Evolutionary conservation across 2,888 invertebrate genomes (phyloP), one percentile per base, ranked within the genome.

Genomic region (Coelopa pilipes): DNA sequence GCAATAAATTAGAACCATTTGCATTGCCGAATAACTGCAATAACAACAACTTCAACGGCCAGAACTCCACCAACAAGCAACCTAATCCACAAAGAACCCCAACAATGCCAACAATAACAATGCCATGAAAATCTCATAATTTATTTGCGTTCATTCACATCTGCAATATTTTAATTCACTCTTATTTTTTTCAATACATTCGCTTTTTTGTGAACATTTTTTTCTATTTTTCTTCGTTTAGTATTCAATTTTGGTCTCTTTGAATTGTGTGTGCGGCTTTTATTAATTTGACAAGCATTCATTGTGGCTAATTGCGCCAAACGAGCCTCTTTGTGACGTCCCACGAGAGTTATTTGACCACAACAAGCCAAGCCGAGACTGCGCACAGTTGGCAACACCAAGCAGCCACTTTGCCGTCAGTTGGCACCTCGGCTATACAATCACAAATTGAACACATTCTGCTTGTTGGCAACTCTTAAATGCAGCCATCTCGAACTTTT

Each of bases 231-330:
- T 34, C 34, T 34, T 7, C 7, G 2, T 4, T 34, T 34, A n/a
- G n/a, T 34, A 2, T 34, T 34, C 7, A 34, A 4, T 34, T 34
- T 34, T 34, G 2, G 7, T 7, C 34, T 7, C 34, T 4, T 34
- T 34, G 34, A 34, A 34, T 34, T 34, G 12, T 46, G 13, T 63
- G 55, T 50, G 63, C 45, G 13, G 63, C 47, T 65, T 65, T 84
- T 82, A 84, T 85, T 85, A 85, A 87, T 86, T 87, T 86, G 85
- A 86, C 86, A 81, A 78, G 81, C 82, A 85, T 84, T 85, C 83
- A 85, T 87, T 87, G 84, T 86, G 84, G 81, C 86, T 87, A 87
- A 87, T 87, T 87, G 86, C 85, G 81, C 81, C 83, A 84, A 87
- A 86, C 85, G 85, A 85, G 80, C 74, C 75, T 19, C 55, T 62